Evolutionary conservation across 2,888 invertebrate species (phyloP).

Genomic region (Entomobrya proxima): DNA sequence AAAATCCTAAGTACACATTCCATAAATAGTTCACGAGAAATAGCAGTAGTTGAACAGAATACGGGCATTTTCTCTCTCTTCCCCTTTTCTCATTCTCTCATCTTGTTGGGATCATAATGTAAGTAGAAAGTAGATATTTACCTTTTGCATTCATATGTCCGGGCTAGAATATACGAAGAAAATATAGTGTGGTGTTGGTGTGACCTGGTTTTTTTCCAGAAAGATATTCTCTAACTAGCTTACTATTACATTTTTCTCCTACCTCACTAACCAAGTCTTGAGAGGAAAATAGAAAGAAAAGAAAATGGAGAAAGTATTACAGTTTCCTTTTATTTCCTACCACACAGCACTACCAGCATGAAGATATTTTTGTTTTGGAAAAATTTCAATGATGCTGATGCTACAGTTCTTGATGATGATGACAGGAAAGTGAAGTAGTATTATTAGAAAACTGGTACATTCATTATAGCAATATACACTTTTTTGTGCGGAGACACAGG

Average conservation of each 20-base stretch:
- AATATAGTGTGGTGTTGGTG: background rate
- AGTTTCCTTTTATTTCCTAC: conserved; percentile 19
- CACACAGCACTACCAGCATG: no score
- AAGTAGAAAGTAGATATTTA: background rate
- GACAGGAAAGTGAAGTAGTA: background rate
- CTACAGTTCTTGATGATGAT: conserved; percentile 1
- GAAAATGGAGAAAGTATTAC: background rate
- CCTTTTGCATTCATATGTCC: no score
- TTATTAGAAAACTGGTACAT: no score
- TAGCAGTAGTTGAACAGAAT: background rate
- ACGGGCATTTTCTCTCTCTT: background rate
- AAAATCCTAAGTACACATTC: conserved; percentile 35
- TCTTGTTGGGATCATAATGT: background rate
- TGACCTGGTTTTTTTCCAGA: conserved; percentile 14
- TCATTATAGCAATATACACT: no score
- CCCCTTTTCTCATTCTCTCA: background rate
- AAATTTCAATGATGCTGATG: background rate
- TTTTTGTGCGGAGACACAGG: background rate
- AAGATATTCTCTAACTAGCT: background rate
- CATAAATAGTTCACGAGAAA: conserved; percentile 16
- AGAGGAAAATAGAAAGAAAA: background rate
- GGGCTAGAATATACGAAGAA: no score
- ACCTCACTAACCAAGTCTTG: background rate
- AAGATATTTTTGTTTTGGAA: background rate
- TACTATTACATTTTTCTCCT: background rate